Conservation (phyloP, 2,888 invertebrate genomes). For the Chaitophorus viminalis region DNA sequence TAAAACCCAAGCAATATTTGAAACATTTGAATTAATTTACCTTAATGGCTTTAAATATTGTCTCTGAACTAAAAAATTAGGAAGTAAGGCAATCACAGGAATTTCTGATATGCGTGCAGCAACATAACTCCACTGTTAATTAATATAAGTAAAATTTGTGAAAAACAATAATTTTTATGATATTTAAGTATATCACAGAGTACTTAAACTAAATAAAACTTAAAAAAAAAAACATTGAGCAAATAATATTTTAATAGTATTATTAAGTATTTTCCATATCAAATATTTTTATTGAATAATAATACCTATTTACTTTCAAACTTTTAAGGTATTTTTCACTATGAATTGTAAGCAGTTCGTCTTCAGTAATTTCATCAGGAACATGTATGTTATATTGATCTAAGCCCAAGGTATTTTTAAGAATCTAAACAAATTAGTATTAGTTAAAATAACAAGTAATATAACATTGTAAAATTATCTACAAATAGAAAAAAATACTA, state of each 20-base stretch:
- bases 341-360: conserved; percentile 82
- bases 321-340: conserved; percentile 78
- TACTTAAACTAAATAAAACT: too few relatives aligned
- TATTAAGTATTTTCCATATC: neutral
- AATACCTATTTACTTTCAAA: conserved; percentile 72
- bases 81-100: conserved; percentile 77
- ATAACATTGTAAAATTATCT: neutral
- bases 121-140: conserved; percentile 79
- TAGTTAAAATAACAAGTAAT: neutral
- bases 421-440: conserved; percentile 67
- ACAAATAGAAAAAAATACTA: too few relatives aligned
- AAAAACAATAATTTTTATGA: neutral
- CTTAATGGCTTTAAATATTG: conserved; percentile 83
- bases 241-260: neutral
- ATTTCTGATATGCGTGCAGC: conserved; percentile 86
- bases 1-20: neutral
- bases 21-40: conserved; percentile 67
- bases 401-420: conserved; percentile 74
- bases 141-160: too few relatives aligned
- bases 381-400: conserved; percentile 73
- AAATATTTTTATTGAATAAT: neutral
- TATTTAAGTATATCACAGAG: neutral
- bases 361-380: conserved; percentile 78
- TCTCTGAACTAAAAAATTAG: conserved; percentile 80
- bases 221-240: neutral